Evolutionary conservation across 1,140 invertebrate genomes (phyloP), one percentile per base, ranked within the genome.

Genomic region (Papilio aristodemus): DNA sequence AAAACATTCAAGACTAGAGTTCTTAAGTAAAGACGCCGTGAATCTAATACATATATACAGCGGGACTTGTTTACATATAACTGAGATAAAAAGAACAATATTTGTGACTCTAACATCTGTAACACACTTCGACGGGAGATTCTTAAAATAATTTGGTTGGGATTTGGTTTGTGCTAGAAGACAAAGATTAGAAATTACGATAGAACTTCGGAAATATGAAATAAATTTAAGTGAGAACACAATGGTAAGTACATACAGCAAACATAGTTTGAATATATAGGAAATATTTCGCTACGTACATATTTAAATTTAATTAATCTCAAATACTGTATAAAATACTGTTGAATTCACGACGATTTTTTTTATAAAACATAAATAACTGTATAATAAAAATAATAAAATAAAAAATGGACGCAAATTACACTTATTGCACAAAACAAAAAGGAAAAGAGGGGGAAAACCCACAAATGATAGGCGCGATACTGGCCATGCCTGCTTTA

Each of bases 1-100:
- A 84, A 87, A 86, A 79, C 76, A 80, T 81, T 83, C 83, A 86
- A 87, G 88, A 90, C 88, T 90, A 90, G 88, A 90, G 76, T 78
- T 85, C 85, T 85, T 87, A 87, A 84, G 81, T 87, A 87, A 83
- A 79, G 74, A 80, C 85, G 87, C 83, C 87, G 78, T 90, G 84
- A 90, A 87, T 83, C 71, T 67, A 59, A 76, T 78, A 74, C 41
- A 77, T 84, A 86, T 86, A 71, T 86, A 85, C 80, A 84, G 72
- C 50, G 27, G 67, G 32, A 66, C 25, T 36, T 36, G 63, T 59
- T 32, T 41, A 36, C 22, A 64, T 27, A 27, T 39, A 46, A 78
- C 69, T 74, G 71, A 68, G 77, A 67, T n/a, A 32, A 32, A 32
- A 32, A 43, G 68, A 69, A 72, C 67, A 69, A 54, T 67, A 80